Conservation (phyloP, 2,113 vertebrate genomes). For the Platichthys flesus region DNA sequence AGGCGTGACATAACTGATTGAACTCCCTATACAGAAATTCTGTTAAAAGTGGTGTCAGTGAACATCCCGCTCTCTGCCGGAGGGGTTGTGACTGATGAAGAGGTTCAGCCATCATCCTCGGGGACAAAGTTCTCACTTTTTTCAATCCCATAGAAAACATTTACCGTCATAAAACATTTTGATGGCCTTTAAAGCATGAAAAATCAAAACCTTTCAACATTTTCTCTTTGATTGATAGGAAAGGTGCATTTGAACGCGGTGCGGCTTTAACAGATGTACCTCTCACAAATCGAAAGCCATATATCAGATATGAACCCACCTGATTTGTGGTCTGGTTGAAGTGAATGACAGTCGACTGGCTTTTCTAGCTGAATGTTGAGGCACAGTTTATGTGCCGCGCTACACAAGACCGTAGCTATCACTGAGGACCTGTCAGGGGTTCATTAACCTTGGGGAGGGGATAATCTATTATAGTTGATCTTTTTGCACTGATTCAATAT, state of each 20-base stretch:
- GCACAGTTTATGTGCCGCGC: neutral
- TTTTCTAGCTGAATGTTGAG: neutral
- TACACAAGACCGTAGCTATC: neutral
- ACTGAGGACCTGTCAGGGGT: neutral
- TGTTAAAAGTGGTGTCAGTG: slow-evolving; percentile 15
- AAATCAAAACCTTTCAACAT: neutral
- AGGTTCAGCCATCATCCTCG: neutral
- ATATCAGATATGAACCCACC: neutral
- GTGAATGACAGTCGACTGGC: neutral
- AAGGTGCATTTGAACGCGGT: no score
- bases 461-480: neutral
- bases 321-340: no score
- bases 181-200: neutral
- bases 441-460: neutral
- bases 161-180: neutral
- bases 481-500: neutral
- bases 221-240: no score
- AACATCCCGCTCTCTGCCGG: neutral
- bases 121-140: slow-evolving; percentile 18
- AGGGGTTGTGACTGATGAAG: slow-evolving; percentile 10
- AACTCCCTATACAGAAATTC: slow-evolving; percentile 16
- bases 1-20: slow-evolving; percentile 12
- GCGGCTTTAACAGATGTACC: neutral
- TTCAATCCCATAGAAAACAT: neutral
- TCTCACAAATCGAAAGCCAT: neutral